Conservation (phyloP, 2,797 vertebrate genomes). For the Sebastes hubbsi region DNA sequence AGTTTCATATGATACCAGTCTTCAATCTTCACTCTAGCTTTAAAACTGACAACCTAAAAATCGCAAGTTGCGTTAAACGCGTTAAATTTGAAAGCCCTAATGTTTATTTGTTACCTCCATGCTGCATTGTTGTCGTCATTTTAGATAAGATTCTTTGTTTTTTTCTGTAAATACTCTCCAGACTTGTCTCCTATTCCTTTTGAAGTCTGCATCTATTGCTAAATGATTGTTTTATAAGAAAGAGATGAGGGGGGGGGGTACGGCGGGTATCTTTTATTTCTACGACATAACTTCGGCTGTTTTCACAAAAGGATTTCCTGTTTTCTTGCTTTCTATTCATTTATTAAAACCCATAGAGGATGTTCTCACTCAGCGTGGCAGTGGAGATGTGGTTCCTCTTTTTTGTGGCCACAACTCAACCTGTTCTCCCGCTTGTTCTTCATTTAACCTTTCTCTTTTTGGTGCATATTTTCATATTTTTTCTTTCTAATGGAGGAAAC, state of each 20-base stretch:
- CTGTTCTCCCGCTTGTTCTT: not conserved
- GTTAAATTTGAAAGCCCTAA: too few species aligned
- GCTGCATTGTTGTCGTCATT: not conserved
- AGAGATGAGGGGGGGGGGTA: too few species aligned
- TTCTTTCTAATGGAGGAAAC: not conserved
- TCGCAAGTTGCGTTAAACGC: too few species aligned
- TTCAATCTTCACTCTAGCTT: too few species aligned
- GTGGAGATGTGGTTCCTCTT: not conserved
- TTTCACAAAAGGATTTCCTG: conserved; percentile 3
- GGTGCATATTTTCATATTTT: not conserved
- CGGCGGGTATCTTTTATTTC: conserved; percentile 4
- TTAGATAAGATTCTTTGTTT: not conserved
- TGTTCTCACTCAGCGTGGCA: not conserved
- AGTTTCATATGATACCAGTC: too few species aligned
- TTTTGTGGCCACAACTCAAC: not conserved
- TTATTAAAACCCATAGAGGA: not conserved
- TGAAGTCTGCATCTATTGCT: not conserved
- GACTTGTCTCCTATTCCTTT: not conserved
- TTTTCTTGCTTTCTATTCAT: not conserved
- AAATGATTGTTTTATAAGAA: not conserved
- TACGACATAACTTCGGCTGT: not conserved
- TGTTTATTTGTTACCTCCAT: not conserved
- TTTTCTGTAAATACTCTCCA: not conserved
- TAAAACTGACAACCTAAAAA: too few species aligned
- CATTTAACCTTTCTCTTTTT: not conserved